A percentile compares a stretch with the other conserved stretches of the same genome.
Evolutionary conservation across 2,113 vertebrate species (phyloP).

Genomic region (Trogon melanurus): DNA sequence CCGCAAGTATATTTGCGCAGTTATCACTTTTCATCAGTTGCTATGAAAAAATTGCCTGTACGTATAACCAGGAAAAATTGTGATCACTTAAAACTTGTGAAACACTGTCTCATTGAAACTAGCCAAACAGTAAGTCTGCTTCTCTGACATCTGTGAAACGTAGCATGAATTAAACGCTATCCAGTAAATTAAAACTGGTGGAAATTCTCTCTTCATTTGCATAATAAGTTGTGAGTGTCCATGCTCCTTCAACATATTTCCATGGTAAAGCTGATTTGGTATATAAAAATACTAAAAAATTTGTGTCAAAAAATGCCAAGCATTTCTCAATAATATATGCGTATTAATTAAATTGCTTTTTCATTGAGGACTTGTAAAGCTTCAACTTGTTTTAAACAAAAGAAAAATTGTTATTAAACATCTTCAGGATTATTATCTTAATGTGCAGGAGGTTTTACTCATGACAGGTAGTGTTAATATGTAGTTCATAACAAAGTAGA

Average conservation of each 20-base stretch:
- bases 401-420: background rate
- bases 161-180: background rate
- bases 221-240: background rate
- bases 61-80: background rate
- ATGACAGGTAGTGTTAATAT: background rate
- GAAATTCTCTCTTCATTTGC: conserved; percentile 15
- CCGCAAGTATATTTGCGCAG: background rate
- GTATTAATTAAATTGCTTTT: background rate
- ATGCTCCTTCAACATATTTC: background rate
- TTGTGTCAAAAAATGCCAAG: background rate
- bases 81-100: background rate
- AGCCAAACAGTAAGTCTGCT: background rate
- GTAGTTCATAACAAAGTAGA: background rate
- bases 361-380: background rate
- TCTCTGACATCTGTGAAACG: conserved; percentile 22
- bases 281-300: background rate
- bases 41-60: background rate
- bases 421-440: background rate
- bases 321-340: background rate
- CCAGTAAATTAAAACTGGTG: background rate
- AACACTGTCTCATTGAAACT: background rate
- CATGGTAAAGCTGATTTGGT: background rate
- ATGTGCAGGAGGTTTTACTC: background rate
- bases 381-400: background rate
- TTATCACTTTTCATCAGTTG: background rate